phyloP scores from a whole-genome alignment of 2,797 vertebrate genomes.

The Xiphorhynchus erythropygius region DNA sequence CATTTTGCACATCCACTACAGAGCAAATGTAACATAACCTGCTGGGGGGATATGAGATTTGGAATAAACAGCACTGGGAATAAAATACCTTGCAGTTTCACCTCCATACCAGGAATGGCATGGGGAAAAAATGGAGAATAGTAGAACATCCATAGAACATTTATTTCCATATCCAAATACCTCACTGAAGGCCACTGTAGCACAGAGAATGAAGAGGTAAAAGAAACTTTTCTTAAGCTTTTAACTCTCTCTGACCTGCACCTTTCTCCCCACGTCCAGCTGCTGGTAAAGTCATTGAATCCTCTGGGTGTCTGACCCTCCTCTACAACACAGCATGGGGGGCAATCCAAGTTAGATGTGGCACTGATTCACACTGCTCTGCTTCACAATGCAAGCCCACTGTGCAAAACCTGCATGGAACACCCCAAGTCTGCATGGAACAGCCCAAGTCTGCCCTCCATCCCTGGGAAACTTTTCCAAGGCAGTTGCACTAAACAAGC shows the following conservation, averaged over 20 bases:
- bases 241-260: neutral
- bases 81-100: neutral
- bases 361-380: neutral
- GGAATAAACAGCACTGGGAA: neutral
- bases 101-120: neutral
- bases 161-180: neutral
- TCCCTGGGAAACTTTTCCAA: neutral
- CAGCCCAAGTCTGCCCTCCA: neutral
- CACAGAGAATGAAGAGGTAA: neutral
- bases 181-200: neutral
- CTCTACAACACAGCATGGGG: neutral
- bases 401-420: neutral
- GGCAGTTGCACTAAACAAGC: neutral
- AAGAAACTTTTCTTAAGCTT: neutral
- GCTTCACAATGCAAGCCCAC: neutral
- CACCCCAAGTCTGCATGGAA: too few relatives aligned
- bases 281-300: neutral
- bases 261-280: accelerated
- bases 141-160: neutral
- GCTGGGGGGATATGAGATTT: neutral
- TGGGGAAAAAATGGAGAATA: neutral
- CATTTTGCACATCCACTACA: neutral
- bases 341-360: neutral
- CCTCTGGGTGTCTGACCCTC: neutral
- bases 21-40: neutral